phyloP scores from a whole-genome alignment of 2,888 invertebrate species.

The Cephus nigrinus region DNA sequence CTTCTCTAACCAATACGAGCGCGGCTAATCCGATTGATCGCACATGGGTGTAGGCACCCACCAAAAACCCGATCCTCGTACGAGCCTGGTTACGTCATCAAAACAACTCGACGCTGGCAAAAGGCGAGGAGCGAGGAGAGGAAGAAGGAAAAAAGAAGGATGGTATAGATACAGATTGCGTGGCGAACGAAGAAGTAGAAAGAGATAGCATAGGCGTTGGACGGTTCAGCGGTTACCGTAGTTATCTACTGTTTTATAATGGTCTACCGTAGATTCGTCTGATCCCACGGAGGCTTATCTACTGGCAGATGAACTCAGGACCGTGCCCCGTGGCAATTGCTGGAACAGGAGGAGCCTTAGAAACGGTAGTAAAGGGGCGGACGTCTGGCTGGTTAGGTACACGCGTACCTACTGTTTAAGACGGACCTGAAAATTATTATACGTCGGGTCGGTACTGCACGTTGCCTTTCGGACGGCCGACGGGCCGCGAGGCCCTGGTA shows the following conservation, averaged over 20 bases:
- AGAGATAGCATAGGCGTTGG: background rate
- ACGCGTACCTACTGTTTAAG: background rate
- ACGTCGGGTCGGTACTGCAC: background rate
- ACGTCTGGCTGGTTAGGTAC: background rate
- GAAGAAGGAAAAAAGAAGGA: background rate
- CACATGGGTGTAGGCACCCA: background rate
- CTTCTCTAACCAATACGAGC: background rate
- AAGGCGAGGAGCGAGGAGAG: background rate
- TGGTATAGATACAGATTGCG: background rate
- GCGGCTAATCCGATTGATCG: slow-evolving; percentile 2
- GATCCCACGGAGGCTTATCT: background rate
- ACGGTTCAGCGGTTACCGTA: background rate
- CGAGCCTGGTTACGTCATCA: background rate
- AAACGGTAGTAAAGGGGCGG: background rate
- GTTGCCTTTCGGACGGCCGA: background rate
- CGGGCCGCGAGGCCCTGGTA: background rate
- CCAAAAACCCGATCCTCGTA: background rate
- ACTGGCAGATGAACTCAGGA: background rate
- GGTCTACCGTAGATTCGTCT: background rate
- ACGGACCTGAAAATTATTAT: background rate
- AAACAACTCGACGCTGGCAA: background rate
- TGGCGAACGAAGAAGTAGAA: background rate
- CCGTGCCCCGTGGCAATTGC: background rate
- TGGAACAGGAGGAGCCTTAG: background rate
- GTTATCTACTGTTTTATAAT: background rate